Conservation (phyloP, 2,797 vertebrate genomes). For the Poeciliopsis gracilis region DNA sequence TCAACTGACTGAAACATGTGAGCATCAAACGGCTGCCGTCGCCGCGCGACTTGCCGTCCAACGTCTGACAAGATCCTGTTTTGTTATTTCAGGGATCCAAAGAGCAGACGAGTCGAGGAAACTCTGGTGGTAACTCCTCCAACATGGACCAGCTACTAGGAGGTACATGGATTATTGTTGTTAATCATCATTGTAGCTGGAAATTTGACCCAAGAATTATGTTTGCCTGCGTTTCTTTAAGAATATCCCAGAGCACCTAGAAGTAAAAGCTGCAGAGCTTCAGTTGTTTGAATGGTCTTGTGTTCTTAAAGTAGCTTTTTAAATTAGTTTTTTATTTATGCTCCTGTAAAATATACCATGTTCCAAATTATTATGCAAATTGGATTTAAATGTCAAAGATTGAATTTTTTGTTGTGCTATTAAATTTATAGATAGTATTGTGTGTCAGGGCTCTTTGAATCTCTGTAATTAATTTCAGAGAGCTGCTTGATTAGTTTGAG, state of each 20-base stretch:
- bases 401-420: too few species aligned
- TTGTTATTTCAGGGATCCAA: constrained; percentile 76
- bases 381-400: too few species aligned
- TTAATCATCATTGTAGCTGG: too few species aligned
- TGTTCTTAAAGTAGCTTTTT: not conserved
- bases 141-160: constrained; percentile 78
- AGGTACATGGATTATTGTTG: constrained; percentile 30
- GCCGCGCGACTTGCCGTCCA: not conserved
- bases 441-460: too few species aligned
- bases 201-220: not conserved
- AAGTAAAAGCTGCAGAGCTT: not conserved
- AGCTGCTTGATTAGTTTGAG: too few species aligned
- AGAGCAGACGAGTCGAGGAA: constrained; percentile 72
- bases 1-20: constrained; percentile 48
- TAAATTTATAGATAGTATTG: too few species aligned
- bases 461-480: too few species aligned
- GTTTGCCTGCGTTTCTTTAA: not conserved
- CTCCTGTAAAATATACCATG: too few species aligned
- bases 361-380: too few species aligned
- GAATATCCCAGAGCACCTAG: not conserved
- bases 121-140: constrained; percentile 64
- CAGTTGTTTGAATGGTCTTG: not conserved
- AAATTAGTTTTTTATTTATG: too few species aligned
- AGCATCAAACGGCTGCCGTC: constrained; percentile 11
- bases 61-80: constrained; percentile 11